These are phyloP conservation scores for Callionymus lyra DNA, from an alignment of 2,113 vertebrate genomes.

Conservation along the genomic window DNA sequence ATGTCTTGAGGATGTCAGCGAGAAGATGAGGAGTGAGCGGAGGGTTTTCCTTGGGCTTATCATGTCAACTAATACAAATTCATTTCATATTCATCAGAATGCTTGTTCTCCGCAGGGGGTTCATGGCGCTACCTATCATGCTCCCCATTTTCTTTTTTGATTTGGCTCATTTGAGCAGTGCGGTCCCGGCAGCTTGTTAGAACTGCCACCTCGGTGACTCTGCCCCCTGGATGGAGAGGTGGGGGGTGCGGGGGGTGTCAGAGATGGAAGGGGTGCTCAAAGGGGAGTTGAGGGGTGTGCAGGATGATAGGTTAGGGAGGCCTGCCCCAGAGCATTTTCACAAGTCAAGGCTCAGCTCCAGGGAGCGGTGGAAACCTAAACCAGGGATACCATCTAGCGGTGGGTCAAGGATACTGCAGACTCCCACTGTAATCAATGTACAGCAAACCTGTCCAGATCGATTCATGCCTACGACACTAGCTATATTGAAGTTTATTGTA, in stretches of 20 bases:
- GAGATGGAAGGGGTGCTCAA: constrained; percentile 51
- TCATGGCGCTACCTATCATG: constrained; percentile 64
- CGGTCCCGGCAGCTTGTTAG: constrained; percentile 72
- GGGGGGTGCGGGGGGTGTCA: constrained; percentile 17
- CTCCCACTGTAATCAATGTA: not conserved
- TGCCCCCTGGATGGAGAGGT: constrained; percentile 63
- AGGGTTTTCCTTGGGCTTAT: constrained; percentile 65
- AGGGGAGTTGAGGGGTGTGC: constrained; percentile 37
- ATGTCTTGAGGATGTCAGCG: constrained; percentile 32
- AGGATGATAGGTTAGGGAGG: constrained; percentile 55
- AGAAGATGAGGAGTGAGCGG: constrained; percentile 34
- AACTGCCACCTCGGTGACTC: constrained; percentile 72
- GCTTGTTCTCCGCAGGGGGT: constrained; percentile 67
- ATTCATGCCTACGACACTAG: too few species aligned
- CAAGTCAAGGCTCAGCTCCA: constrained; percentile 68
- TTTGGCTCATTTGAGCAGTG: constrained; percentile 73
- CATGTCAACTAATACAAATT: constrained; percentile 68
- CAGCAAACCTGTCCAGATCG: too few species aligned
- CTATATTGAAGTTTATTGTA: too few species aligned
- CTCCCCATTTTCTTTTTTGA: constrained; percentile 69
- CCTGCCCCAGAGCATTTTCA: constrained; percentile 54
- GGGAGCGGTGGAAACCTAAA: constrained; percentile 57
- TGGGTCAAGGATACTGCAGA: constrained; percentile 28
- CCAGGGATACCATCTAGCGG: constrained; percentile 68
- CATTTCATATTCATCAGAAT: constrained; percentile 71